Conservation (phyloP, 2,113 vertebrate species). For the Columbina picui region DNA sequence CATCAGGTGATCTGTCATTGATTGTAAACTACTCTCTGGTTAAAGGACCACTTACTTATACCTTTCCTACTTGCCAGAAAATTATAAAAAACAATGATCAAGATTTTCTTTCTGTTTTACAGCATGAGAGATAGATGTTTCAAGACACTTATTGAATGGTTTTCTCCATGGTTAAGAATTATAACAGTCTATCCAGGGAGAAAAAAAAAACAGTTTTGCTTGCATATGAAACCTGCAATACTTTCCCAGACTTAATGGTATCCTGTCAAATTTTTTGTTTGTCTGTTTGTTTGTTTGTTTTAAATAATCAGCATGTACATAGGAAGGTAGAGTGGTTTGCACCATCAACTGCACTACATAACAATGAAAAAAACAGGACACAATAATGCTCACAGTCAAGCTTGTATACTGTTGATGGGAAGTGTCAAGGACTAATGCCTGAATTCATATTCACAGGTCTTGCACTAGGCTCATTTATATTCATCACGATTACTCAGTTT, state of each 20-base stretch:
- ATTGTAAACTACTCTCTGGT: background rate
- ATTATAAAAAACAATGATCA: background rate
- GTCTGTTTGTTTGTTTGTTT: background rate
- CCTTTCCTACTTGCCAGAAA: background rate
- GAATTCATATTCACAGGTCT: background rate
- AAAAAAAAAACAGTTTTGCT: background rate
- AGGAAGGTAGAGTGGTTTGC: background rate
- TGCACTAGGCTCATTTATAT: background rate
- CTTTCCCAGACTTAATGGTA: background rate
- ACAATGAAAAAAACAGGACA: background rate
- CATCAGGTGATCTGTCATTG: background rate
- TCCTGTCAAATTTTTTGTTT: rapidly evolving
- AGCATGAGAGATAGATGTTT: background rate
- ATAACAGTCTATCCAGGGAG: background rate
- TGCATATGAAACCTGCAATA: background rate
- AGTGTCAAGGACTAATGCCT: background rate
- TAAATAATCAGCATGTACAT: background rate
- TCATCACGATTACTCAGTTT: background rate
- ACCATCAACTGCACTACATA: background rate
- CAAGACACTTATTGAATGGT: background rate
- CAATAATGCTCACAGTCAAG: background rate
- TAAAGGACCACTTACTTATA: background rate
- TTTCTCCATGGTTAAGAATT: background rate
- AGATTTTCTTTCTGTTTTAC: background rate
- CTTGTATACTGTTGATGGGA: background rate